phyloP scores from a whole-genome alignment of 2,888 invertebrate genomes.

The Phrixothrix hirtus region DNA sequence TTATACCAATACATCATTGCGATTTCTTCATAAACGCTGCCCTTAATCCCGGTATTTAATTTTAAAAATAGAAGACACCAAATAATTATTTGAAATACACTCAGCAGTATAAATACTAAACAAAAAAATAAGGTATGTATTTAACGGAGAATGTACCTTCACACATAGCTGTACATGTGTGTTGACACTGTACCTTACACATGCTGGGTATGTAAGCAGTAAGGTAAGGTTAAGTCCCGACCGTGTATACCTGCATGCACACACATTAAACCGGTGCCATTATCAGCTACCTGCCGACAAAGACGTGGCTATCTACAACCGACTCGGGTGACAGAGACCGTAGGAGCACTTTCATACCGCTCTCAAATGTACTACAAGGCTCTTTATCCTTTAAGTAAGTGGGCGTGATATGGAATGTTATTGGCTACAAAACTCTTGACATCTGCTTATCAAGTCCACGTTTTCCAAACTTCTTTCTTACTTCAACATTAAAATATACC shows the following conservation, averaged over 20 bases:
- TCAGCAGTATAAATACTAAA: too few relatives aligned
- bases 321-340: conserved; percentile 25
- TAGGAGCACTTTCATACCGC: conserved; percentile 29
- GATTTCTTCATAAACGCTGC: too few relatives aligned
- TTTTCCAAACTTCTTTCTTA: conserved; percentile 15
- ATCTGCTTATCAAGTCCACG: conserved; percentile 28
- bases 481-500: conserved; percentile 8
- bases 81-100: too few relatives aligned
- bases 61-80: too few relatives aligned
- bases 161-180: conserved; percentile 54
- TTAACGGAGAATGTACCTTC: conserved; percentile 46
- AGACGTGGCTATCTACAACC: conserved; percentile 40
- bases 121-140: not conserved
- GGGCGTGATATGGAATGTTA: conserved; percentile 16
- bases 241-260: conserved; percentile 43
- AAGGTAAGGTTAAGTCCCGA: conserved; percentile 52
- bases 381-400: conserved; percentile 32
- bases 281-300: conserved; percentile 53
- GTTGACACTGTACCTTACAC: conserved; percentile 48
- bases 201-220: conserved; percentile 44
- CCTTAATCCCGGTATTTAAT: too few relatives aligned
- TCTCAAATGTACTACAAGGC: conserved; percentile 29
- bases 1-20: too few relatives aligned
- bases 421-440: conserved; percentile 26
- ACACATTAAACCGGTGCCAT: conserved; percentile 53